phyloP scores from a whole-genome alignment of 1,140 invertebrate species.

The Diachasmimorpha longicaudata region DNA sequence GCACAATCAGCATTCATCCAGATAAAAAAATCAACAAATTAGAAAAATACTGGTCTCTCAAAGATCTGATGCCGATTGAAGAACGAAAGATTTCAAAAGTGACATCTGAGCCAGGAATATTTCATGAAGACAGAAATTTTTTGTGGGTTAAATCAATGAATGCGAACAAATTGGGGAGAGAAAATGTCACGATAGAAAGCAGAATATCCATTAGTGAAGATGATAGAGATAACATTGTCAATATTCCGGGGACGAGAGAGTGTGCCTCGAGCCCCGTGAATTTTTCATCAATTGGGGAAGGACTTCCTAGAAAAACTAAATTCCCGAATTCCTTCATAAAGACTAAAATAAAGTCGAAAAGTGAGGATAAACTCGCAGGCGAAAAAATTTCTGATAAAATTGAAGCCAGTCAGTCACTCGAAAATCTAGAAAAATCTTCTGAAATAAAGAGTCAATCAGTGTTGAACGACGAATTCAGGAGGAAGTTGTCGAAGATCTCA shows the following conservation, averaged over 20 bases:
- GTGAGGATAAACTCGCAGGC: slow-evolving; percentile 36
- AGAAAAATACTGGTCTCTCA: slow-evolving; percentile 51
- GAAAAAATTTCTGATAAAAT: slow-evolving; percentile 27
- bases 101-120: slow-evolving; percentile 47
- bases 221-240: background rate
- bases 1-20: slow-evolving; percentile 39
- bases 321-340: slow-evolving; percentile 45
- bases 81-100: slow-evolving; percentile 41
- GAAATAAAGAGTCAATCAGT: background rate
- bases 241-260: background rate
- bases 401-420: slow-evolving; percentile 1
- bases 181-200: slow-evolving; percentile 39
- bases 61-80: slow-evolving; percentile 45
- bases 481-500: background rate
- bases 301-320: slow-evolving; percentile 29
- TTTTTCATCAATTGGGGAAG: slow-evolving; percentile 19
- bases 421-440: background rate
- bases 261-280: slow-evolving; percentile 25
- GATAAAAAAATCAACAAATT: slow-evolving; percentile 42
- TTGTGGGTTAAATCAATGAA: slow-evolving; percentile 33
- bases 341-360: slow-evolving; percentile 40
- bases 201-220: slow-evolving; percentile 38
- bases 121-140: slow-evolving; percentile 27
- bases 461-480: slow-evolving; percentile 2
- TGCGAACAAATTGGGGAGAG: slow-evolving; percentile 9